Conservation (phyloP, 2,888 invertebrate species). For the Holacanthella duospinosa region DNA sequence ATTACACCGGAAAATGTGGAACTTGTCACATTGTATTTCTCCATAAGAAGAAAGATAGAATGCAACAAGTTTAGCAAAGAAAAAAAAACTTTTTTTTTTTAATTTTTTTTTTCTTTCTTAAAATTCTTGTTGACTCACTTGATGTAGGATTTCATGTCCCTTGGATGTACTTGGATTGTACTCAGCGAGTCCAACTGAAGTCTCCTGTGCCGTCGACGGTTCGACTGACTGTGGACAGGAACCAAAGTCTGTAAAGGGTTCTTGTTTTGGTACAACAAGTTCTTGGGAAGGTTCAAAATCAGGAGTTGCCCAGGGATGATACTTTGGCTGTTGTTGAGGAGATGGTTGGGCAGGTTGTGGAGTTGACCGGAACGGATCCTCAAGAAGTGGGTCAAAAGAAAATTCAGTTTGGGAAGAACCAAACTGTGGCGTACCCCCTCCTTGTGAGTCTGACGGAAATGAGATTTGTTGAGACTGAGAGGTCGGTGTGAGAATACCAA, state of each 20-base stretch:
- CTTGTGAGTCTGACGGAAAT: conserved; percentile 38
- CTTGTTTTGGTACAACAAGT: conserved; percentile 60
- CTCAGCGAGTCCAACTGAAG: conserved; percentile 67
- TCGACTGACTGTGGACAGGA: conserved; percentile 39
- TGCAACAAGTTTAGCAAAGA: too few relatives aligned
- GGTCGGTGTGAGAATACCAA: conserved; percentile 50
- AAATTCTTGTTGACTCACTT: conserved; percentile 26
- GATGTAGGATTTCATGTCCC: conserved; percentile 85
- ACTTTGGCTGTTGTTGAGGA: conserved; percentile 38
- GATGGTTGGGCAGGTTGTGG: conserved; percentile 26
- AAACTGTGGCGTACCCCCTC: conserved; percentile 31
- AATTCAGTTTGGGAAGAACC: conserved; percentile 33
- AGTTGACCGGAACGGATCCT: conserved; percentile 37
- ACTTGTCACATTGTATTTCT: too few relatives aligned
- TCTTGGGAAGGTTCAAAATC: conserved; percentile 40
- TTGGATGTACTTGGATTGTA: conserved; percentile 91
- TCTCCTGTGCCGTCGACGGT: conserved; percentile 42
- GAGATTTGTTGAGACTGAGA: conserved; percentile 38
- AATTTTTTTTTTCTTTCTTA: neutral
- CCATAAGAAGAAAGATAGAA: too few relatives aligned
- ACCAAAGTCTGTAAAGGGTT: conserved; percentile 46
- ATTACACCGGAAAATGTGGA: too few relatives aligned
- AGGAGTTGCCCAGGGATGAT: conserved; percentile 38
- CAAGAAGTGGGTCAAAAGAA: conserved; percentile 35
- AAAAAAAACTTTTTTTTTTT: too few relatives aligned